Conservation (phyloP, 2,113 vertebrate species). For the Pogonocichla stellata region DNA sequence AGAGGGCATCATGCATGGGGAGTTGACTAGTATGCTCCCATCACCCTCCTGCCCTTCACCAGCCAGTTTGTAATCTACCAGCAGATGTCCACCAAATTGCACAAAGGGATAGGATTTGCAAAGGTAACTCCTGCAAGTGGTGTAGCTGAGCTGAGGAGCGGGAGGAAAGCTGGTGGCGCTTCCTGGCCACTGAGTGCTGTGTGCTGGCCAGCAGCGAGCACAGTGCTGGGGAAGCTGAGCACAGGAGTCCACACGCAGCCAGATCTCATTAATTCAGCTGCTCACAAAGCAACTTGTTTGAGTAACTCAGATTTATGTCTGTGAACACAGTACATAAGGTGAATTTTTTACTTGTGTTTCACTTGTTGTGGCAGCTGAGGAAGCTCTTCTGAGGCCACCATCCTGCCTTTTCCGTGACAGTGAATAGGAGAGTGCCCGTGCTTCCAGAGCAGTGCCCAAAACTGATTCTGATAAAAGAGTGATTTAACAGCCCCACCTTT, state of each 20-base stretch:
- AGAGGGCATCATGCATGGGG: not conserved
- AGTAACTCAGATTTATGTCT: not conserved
- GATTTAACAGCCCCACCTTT: not conserved
- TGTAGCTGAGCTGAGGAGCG: fast-evolving
- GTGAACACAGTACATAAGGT: not conserved
- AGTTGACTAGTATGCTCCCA: not conserved
- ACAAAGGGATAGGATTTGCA: not conserved
- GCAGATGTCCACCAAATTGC: not conserved
- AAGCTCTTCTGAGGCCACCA: not conserved
- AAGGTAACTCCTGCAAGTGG: not conserved
- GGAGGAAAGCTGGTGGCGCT: not conserved
- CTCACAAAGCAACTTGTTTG: not conserved
- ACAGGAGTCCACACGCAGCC: fast-evolving
- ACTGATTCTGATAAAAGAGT: not conserved
- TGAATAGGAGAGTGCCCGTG: not conserved
- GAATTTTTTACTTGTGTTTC: not conserved
- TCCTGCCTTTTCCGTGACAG: not conserved
- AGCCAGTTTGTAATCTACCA: fast-evolving
- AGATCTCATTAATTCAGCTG: not conserved
- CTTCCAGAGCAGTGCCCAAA: not conserved
- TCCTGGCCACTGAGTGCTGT: fast-evolving
- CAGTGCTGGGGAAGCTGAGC: fast-evolving
- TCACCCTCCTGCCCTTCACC: not conserved
- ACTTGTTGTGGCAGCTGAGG: not conserved
- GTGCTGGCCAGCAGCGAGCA: fast-evolving